Percentiles rank a stretch among this genome's conserved stretches.
Conservation (phyloP, 2,113 vertebrate species). For the Microcebus griseorufus region DNA sequence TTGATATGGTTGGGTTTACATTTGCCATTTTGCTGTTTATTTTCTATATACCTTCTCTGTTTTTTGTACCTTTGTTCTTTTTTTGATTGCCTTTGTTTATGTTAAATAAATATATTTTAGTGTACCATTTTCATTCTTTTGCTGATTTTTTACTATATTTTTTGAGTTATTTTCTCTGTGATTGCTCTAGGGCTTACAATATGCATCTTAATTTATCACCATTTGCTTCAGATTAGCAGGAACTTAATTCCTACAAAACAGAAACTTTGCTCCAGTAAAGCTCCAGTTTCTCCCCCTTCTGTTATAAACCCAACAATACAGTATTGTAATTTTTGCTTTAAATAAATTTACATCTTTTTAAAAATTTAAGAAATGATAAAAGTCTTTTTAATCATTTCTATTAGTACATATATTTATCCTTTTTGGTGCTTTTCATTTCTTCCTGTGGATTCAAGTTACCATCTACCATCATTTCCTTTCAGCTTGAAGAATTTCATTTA, state of each 20-base stretch:
- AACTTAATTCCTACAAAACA: neutral
- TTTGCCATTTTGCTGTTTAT: neutral
- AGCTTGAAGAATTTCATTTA: neutral
- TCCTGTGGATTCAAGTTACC: neutral
- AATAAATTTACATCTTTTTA: neutral
- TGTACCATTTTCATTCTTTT: neutral
- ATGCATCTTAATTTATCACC: neutral
- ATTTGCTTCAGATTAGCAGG: neutral
- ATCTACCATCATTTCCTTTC: neutral
- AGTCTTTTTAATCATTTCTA: neutral
- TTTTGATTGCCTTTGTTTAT: neutral
- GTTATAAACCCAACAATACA: neutral
- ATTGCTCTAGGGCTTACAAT: neutral
- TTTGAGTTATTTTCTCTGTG: neutral
- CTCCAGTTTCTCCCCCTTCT: neutral
- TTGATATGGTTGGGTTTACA: neutral
- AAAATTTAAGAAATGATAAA: neutral
- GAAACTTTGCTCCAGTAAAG: neutral
- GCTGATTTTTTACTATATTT: neutral
- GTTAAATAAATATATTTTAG: neutral
- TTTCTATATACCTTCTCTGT: neutral
- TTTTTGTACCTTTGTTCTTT: neutral
- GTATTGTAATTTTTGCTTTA: neutral
- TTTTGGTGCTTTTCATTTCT: neutral
- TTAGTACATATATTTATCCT: neutral